Base-by-base conservation (phyloP, 2,888 invertebrate genomes). In the Papilio elwesi region DNA sequence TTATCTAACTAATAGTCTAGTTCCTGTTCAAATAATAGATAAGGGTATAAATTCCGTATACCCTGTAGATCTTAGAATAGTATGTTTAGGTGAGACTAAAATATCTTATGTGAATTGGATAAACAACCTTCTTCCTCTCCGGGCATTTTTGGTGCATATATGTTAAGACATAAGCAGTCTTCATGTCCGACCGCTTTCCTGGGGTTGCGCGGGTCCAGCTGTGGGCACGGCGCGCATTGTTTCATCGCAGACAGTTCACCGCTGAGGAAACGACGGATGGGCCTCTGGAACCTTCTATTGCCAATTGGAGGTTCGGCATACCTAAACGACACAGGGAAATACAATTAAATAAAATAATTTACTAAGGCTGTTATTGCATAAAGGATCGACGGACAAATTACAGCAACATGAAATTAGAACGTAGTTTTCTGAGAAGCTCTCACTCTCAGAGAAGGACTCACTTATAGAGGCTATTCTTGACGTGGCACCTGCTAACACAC, bases 91-190 rank as follows among this genome's bases (percentile, higher is more conserved):
- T 26, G 26, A 26, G 26, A 26, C 26, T n/a, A n/a, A n/a, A 26
- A 26, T 26, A 26, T 26, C 26, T 26, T 26, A 26, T 26, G 26
- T 26, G 26, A 26, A 4, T 7, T 59, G n/a, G 26, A 9, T 15
- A 10, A 55, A 38, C 26, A 70, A 91, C 93, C 93, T 85, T 85
- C 80, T 77, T 93, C 92, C 8, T 91, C 89, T 75, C 95, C 95
- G n/a, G 96, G 96, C 91, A 97, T 95, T 82, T 95, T 95, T 0
- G 97, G 97, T 1, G 97, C 95, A 81, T 95, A 97, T 8, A 97
- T 92, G 81, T 97, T 97, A 6, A 97, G 90, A 78, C 96, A 96
- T 62, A 97, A 90, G 82, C 97, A 97, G 82, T 97, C 96, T 85
- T 97, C 93, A 15, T 86, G 78, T 6, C 93, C 93, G n/a, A 92